Conservation (phyloP, 2,888 invertebrate genomes). For the Papilio gigon region DNA sequence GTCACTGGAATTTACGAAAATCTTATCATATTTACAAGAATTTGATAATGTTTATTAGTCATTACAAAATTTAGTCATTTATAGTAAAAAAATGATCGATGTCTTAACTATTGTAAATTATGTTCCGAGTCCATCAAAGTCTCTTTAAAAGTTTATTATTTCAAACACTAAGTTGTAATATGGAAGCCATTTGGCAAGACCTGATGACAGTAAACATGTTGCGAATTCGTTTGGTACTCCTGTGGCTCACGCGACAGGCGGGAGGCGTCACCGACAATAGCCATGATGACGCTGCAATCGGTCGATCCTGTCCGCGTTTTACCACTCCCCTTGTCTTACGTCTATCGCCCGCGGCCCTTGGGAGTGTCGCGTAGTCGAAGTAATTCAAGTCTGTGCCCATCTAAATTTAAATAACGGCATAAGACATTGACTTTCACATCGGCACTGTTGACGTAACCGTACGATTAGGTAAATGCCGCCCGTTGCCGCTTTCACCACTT, state of each 20-base stretch:
- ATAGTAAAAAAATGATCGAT: neutral
- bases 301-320: neutral
- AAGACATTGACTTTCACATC: constrained; percentile 79
- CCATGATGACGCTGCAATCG: neutral
- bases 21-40: neutral
- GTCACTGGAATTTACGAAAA: neutral
- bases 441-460: constrained; percentile 61
- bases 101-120: too few relatives aligned
- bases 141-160: too few relatives aligned
- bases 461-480: constrained; percentile 78
- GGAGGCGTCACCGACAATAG: neutral
- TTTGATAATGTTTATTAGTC: neutral
- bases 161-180: neutral
- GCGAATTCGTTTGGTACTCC: too few relatives aligned
- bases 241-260: too few relatives aligned
- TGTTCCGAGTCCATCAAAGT: too few relatives aligned
- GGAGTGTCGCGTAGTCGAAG: neutral
- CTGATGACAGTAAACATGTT: too few relatives aligned
- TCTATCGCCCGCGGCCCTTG: neutral
- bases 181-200: neutral
- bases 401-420: constrained; percentile 18
- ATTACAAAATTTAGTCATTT: neutral
- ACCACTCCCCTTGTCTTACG: neutral
- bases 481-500: constrained; percentile 78
- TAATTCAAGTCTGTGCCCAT: neutral